A percentile compares a stretch with the other conserved stretches of the same genome.
Evolutionary conservation across 2,797 vertebrate genomes (phyloP).

Genomic region (Paguma larvata): DNA sequence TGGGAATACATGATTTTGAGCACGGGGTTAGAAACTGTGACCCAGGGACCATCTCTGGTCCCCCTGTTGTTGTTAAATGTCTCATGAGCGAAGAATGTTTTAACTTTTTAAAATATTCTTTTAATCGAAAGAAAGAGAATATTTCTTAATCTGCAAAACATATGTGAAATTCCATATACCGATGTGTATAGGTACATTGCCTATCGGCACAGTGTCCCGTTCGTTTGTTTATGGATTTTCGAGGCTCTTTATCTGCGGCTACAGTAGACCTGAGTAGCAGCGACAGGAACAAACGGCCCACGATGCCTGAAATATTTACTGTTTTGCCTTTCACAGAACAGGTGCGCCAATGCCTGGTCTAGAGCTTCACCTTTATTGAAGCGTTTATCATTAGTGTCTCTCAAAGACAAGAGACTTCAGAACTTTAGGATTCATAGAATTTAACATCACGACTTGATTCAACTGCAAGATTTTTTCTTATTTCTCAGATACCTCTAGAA

Average conservation of each 20-base stretch:
- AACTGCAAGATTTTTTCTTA: neutral
- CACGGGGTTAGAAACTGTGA: neutral
- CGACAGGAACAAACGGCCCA: neutral
- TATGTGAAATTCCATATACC: neutral
- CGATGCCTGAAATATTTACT: neutral
- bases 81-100: neutral
- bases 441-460: neutral
- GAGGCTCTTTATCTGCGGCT: neutral
- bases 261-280: neutral
- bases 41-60: neutral
- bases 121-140: neutral
- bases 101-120: neutral
- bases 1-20: neutral
- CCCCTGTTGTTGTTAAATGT: neutral
- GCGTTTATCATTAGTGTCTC: neutral
- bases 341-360: neutral
- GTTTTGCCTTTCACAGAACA: neutral
- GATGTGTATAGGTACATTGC: neutral
- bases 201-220: neutral
- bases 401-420: neutral
- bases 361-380: neutral
- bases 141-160: neutral
- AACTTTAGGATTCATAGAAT: neutral
- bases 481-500: neutral
- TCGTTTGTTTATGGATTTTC: neutral